phyloP scores from a whole-genome alignment of 2,797 vertebrate species.

The Acipenser oxyrinchus region DNA sequence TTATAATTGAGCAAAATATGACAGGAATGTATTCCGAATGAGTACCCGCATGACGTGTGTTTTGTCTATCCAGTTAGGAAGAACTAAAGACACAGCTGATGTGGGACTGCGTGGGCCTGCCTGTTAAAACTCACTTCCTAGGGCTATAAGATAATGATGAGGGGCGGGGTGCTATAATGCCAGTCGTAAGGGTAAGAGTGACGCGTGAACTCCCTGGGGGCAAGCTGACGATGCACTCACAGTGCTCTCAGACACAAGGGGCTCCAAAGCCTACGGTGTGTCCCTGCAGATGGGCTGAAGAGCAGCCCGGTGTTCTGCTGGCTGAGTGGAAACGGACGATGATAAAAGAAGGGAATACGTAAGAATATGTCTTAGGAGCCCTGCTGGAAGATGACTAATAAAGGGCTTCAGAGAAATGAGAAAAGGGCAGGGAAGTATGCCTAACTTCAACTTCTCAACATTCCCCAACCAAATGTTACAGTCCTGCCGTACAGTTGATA shows the following conservation, averaged over 20 bases:
- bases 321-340: no score
- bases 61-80: conserved; percentile 16
- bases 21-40: conserved; percentile 16
- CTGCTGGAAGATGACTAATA: no score
- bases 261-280: neutral
- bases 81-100: conserved; percentile 10
- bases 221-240: neutral
- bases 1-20: conserved; percentile 9
- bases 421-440: no score
- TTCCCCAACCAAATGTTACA: no score
- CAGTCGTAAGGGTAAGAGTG: neutral
- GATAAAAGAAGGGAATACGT: no score
- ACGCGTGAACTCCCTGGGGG: neutral
- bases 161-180: neutral
- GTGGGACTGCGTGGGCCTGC: neutral
- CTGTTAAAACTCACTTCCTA: neutral
- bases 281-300: neutral
- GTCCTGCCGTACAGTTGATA: no score
- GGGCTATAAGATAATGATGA: neutral
- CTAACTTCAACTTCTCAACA: no score
- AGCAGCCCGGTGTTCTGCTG: neutral
- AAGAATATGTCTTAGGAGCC: no score
- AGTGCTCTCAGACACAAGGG: neutral
- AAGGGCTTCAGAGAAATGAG: no score
- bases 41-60: conserved; percentile 1